Percentiles rank a stretch among this genome's conserved stretches.
Conservation (phyloP, 37 sponge, comb jelly and placozoan species). For the Petrosia ficiformis region DNA sequence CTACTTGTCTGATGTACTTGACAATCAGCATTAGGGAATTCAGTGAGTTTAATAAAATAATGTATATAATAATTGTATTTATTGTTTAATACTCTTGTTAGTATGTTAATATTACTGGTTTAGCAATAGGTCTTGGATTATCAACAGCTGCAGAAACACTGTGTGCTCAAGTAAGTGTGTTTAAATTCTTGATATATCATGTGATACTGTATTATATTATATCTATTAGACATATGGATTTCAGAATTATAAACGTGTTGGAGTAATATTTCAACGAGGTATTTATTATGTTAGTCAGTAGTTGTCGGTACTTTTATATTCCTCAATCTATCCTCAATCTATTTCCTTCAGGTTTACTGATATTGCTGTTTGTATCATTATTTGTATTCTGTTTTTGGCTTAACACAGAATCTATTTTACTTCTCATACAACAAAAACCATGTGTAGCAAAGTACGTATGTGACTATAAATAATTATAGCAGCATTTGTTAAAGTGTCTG, state of each 20-base stretch:
- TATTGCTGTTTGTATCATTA: neutral
- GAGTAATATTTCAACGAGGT: slow-evolving; percentile 57
- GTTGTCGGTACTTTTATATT: no score
- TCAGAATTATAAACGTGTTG: slow-evolving; percentile 66
- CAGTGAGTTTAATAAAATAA: no score
- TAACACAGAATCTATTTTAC: slow-evolving; percentile 50
- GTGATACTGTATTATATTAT: no score
- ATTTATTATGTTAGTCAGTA: no score
- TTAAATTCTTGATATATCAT: no score
- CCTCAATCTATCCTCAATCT: no score
- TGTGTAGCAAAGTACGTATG: slow-evolving; percentile 44
- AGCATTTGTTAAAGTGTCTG: no score
- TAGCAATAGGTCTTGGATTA: neutral
- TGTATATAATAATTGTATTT: no score
- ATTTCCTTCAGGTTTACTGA: neutral
- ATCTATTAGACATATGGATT: slow-evolving; percentile 66
- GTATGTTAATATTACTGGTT: slow-evolving; percentile 10
- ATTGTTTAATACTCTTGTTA: no score
- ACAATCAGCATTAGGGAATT: no score
- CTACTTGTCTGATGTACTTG: no score
- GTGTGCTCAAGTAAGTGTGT: slow-evolving; percentile 11
- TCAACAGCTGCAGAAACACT: slow-evolving; percentile 7
- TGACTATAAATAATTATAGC: no score
- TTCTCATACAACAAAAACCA: slow-evolving; percentile 40
- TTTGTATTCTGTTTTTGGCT: neutral